A percentile compares a stretch with the other conserved stretches of the same genome.
Conservation (phyloP, 2,797 vertebrate species). For the Balearica regulorum region DNA sequence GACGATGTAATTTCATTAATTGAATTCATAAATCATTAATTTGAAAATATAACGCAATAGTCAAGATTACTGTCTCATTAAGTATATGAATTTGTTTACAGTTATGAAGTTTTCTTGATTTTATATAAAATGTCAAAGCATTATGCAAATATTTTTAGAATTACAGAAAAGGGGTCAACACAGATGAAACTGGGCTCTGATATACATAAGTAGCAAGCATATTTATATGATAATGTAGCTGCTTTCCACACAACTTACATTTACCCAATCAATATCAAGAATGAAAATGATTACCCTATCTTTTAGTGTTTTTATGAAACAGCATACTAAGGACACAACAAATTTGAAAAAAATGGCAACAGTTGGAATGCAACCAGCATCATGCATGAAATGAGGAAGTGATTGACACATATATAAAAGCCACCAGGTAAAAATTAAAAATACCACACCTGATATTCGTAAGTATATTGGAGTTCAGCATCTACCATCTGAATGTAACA, state of each 20-base stretch:
- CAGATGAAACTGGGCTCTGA: not conserved
- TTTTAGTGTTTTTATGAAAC: not conserved
- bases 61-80: not conserved
- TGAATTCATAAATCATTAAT: not conserved
- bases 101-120: not conserved
- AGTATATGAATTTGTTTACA: not conserved
- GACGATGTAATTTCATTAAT: not conserved
- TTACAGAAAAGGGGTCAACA: not conserved
- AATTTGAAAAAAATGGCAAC: not conserved
- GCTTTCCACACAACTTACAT: not conserved
- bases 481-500: constrained; percentile 94
- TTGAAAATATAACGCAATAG: not conserved
- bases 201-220: not conserved
- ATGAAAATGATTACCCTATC: not conserved
- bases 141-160: not conserved
- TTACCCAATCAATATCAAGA: not conserved
- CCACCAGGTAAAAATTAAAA: not conserved
- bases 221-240: not conserved
- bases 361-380: not conserved
- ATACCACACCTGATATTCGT: constrained; percentile 90
- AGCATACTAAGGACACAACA: not conserved
- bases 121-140: not conserved
- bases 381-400: not conserved
- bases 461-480: constrained; percentile 91
- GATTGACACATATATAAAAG: not conserved